Percentiles rank a stretch among this genome's conserved stretches.
Evolutionary conservation across 1,140 invertebrate species (phyloP).

Genomic region (Odontomachus brunneus): DNA sequence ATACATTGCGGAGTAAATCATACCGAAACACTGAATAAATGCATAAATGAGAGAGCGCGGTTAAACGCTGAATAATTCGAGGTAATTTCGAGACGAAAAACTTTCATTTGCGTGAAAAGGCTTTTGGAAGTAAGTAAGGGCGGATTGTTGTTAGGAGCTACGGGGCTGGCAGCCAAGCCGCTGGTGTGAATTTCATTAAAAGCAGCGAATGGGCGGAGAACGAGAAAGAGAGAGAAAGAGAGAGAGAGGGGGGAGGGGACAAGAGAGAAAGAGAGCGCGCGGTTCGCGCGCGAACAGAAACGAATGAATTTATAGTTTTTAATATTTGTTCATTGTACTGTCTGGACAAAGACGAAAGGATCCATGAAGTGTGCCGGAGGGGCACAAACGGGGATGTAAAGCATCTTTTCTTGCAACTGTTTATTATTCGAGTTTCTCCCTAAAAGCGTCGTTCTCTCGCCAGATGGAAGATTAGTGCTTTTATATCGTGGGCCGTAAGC

Average conservation of each 20-base stretch:
- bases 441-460: slow-evolving; percentile 50
- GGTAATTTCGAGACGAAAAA: slow-evolving; percentile 59
- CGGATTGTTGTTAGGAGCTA: slow-evolving; percentile 43
- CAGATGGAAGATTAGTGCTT: slow-evolving; percentile 49
- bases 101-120: slow-evolving; percentile 49
- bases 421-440: slow-evolving; percentile 58
- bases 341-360: slow-evolving; percentile 34
- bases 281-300: slow-evolving; percentile 35
- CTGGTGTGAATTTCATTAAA: slow-evolving; percentile 76
- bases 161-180: slow-evolving; percentile 23
- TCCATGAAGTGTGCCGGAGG: not conserved
- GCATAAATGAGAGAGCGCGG: slow-evolving; percentile 50
- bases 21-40: slow-evolving; percentile 55
- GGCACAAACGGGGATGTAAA: slow-evolving; percentile 19
- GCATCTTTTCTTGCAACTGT: slow-evolving; percentile 40
- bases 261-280: too few relatives aligned
- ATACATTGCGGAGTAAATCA: slow-evolving; percentile 44
- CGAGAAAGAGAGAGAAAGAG: not conserved
- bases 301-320: slow-evolving; percentile 78
- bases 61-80: slow-evolving; percentile 54
- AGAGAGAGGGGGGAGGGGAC: not conserved
- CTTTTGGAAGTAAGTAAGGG: slow-evolving; percentile 23
- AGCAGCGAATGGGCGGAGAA: slow-evolving; percentile 33
- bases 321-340: slow-evolving; percentile 76
- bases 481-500: slow-evolving; percentile 35